phyloP scores from a whole-genome alignment of 2,888 invertebrate genomes.

The Achlya flavicornis region DNA sequence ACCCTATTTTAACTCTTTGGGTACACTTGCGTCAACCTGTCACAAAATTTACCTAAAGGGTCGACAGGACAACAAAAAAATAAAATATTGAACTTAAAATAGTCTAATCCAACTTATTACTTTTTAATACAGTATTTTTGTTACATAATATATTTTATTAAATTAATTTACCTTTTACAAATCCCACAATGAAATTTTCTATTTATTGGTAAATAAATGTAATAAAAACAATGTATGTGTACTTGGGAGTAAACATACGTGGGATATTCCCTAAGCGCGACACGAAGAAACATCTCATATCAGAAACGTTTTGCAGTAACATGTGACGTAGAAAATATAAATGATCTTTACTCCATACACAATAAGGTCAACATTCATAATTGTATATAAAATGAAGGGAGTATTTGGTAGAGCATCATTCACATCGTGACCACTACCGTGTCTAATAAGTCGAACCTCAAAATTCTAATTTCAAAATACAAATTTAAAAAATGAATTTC shows the following conservation, averaged over 20 bases:
- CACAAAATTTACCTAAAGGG: no score
- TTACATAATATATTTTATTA: no score
- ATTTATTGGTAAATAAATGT: no score
- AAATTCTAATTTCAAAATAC: no score
- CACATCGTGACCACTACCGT: background rate
- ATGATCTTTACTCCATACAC: background rate
- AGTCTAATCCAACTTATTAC: no score
- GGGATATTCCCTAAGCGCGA: background rate
- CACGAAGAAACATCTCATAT: background rate
- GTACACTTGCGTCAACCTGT: no score
- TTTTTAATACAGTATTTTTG: no score
- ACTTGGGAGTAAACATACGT: background rate
- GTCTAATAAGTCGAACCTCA: background rate
- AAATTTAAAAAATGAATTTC: constrained; percentile 25
- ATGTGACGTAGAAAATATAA: background rate
- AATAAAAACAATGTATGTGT: background rate
- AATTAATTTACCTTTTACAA: no score
- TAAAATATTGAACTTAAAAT: no score
- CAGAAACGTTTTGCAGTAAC: background rate
- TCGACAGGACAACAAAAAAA: no score
- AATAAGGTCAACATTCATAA: background rate
- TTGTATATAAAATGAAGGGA: background rate
- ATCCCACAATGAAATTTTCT: no score
- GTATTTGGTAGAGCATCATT: constrained; percentile 5
- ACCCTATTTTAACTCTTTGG: no score